Base-by-base conservation (phyloP, 2,888 invertebrate species). In the Phortica magna region DNA sequence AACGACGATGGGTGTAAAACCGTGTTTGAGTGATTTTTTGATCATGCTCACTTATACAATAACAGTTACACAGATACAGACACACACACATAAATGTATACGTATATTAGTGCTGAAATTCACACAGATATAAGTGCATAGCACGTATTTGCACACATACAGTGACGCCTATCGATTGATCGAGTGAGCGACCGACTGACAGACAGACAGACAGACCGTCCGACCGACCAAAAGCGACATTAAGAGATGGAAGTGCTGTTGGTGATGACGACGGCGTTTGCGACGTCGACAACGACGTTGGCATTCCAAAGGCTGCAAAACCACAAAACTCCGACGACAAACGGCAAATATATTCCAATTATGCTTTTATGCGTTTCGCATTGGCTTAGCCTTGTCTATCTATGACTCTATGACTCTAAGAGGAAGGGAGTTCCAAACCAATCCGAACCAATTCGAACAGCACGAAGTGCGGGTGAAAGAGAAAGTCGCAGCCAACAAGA, bases 341-440 rank as follows among this genome's bases (percentile, higher is more conserved):
- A 71, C 64, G 68, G 14, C 67, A 78, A 84, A 79, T 83, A 84
- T 31, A 31, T 48, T 9, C 48, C 48, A 48, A 48, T 48, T 48
- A 48, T 48, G 48, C 48, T 48, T 83, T 83, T 80, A 80, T 76
- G 77, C 81, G 80, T 82, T 84, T 85, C 79, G 79, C 77, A 61
- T 59, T 43, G 48, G 48, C 39, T 39, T 43, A 7, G 42, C 9
- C n/a, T 19, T 59, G 22, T 14, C 53, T 73, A 48, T 71, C 12
- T 55, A 61, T 70, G 53, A n/a, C n/a, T n/a, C n/a, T 67, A 42
- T 71, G 39, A 48, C 9, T 12, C 14, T 48, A 14, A 48, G 10
- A 2, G 7, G 14, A 2, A 9, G 14, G 10, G 14, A 14, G 14
- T 48, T 14, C 48, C 48, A 48, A 14, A 43, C 43, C 43, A 43